These are phyloP conservation scores for Trichonephila inaurata DNA, from an alignment of 1,140 invertebrate genomes.

Conservation along the genomic window DNA sequence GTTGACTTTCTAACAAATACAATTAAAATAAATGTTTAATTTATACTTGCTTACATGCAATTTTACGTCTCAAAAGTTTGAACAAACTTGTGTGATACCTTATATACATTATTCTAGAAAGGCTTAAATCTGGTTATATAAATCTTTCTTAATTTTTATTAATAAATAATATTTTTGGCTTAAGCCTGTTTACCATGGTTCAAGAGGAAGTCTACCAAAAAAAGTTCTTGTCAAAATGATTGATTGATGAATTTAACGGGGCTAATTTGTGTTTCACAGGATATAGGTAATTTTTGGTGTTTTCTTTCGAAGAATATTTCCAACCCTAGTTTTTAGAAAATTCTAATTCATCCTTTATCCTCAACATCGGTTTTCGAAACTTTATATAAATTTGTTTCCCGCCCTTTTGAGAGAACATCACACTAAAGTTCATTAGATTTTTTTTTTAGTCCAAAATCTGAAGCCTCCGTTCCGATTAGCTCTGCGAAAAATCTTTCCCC, in stretches of 20 bases:
- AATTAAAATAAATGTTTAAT: too few relatives aligned
- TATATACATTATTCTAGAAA: not conserved
- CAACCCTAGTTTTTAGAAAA: conserved; percentile 19
- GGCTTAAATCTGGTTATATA: not conserved
- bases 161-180: not conserved
- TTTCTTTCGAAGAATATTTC: conserved; percentile 33
- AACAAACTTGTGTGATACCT: too few relatives aligned
- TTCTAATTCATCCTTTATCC: conserved; percentile 41
- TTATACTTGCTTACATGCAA: too few relatives aligned
- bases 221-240: not conserved
- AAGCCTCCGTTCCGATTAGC: conserved; percentile 61
- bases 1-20: too few relatives aligned
- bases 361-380: conserved; percentile 63
- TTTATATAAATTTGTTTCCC: conserved; percentile 69
- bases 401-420: not conserved
- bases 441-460: conserved; percentile 41
- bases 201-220: not conserved
- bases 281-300: not conserved
- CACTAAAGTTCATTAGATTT: conserved; percentile 68
- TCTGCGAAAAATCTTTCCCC: conserved; percentile 64
- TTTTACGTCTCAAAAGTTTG: too few relatives aligned
- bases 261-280: conserved; percentile 4
- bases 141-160: not conserved
- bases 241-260: conserved; percentile 4
- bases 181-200: too few relatives aligned